Evolutionary conservation across 2,888 invertebrate genomes (phyloP), one percentile per base, ranked within the genome.

Genomic region (Cyrtodaria siliqua): DNA sequence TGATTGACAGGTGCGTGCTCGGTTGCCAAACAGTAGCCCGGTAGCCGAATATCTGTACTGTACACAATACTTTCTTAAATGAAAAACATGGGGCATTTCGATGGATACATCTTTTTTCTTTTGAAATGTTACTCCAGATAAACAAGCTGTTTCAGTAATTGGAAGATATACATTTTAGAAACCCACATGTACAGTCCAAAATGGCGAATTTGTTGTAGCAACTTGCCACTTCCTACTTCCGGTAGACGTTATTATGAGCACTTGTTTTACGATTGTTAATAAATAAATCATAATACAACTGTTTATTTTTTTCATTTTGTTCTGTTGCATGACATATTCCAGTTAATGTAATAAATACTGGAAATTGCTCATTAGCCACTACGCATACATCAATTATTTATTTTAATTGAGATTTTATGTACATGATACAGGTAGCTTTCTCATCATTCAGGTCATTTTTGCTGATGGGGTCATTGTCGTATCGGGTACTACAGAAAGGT

Each of bases 121-220:
- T n/a, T n/a, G n/a, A n/a, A n/a, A n/a, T n/a, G n/a, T n/a, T n/a
- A n/a, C n/a, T n/a, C n/a, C n/a, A n/a, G n/a, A n/a, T 14, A 49
- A 6, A 49, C 8, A 6, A n/a, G 20, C n/a, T 49, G 8, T 49
- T 49, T 9, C n/a, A 9, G n/a, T 49, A 49, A n/a, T 8, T 12
- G 20, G 8, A 8, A 18, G n/a, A 49, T 14, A 6, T 6, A 14
- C n/a, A 9, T 8, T 14, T 52, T 66, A n/a, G 60, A 47, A 57
- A 20, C 26, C 40, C 52, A 69, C 74, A 59, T 69, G 75, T 55
- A 33, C n/a, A 62, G 55, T 79, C 52, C 76, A 86, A 85, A 69
- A 18, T 16, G 44, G 83, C 84, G 81, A 79, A 16, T 85, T 87
- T 88, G 88, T 89, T 88, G 89, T 89, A 88, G 88, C 88, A 89